Evolutionary conservation across 2,797 vertebrate genomes (phyloP).

Genomic region (Chaetophractus vellerosus): DNA sequence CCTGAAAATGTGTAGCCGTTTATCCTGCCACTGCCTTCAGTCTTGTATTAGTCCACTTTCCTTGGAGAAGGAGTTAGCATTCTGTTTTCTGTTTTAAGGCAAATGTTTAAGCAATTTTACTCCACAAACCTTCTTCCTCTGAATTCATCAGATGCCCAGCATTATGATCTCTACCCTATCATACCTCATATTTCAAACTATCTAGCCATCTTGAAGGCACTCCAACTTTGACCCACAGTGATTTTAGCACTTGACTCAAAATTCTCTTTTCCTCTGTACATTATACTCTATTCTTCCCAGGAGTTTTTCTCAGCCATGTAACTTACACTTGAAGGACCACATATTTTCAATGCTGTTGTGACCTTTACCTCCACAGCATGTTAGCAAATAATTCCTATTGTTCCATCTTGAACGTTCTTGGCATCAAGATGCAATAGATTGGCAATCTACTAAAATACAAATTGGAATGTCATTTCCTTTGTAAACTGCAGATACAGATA

Average conservation of each 20-base stretch:
- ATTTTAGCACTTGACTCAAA: not conserved
- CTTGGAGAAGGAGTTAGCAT: not conserved
- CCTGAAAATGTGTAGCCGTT: not conserved
- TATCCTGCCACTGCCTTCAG: not conserved
- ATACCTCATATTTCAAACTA: not conserved
- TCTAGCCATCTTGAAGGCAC: not conserved
- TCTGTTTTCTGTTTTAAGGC: not conserved
- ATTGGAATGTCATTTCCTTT: not conserved
- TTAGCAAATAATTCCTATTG: not conserved
- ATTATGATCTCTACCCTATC: not conserved
- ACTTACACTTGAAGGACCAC: not conserved
- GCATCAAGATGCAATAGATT: not conserved
- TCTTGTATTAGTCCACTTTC: not conserved
- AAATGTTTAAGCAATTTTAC: not conserved
- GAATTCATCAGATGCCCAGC: not conserved
- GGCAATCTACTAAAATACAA: not conserved
- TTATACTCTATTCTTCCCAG: not conserved
- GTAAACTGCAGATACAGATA: not conserved
- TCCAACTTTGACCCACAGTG: not conserved
- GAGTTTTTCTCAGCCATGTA: not conserved
- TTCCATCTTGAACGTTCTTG: not conserved
- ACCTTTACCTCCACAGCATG: not conserved
- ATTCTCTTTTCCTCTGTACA: not conserved
- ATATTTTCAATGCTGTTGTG: not conserved
- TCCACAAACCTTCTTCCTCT: not conserved